Evolutionary conservation across 2,797 vertebrate species (phyloP).

Genomic region (Oryzias dopingdopingensis): DNA sequence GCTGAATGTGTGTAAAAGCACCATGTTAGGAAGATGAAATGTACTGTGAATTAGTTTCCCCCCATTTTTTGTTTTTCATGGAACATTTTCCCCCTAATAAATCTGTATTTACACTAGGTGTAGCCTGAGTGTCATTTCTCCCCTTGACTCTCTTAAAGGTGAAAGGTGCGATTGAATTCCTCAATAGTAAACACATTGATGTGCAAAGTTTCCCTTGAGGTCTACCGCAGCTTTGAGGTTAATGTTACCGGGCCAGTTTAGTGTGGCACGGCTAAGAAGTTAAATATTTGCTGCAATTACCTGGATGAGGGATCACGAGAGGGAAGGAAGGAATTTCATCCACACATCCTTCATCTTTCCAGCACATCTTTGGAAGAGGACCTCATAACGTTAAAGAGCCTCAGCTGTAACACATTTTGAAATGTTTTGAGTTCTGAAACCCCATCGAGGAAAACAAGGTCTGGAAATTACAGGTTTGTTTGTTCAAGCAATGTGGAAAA

Average conservation of each 20-base stretch:
- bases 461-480: background rate
- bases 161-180: conserved; percentile 36
- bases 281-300: conserved; percentile 58
- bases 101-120: conserved; percentile 67
- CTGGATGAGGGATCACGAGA: conserved; percentile 35
- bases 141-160: conserved; percentile 23
- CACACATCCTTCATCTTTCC: conserved; percentile 10
- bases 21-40: conserved; percentile 59
- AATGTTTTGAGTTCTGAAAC: background rate
- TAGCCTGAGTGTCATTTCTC: conserved; percentile 35
- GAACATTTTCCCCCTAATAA: conserved; percentile 76
- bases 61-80: conserved; percentile 59
- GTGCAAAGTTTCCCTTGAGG: conserved; percentile 37
- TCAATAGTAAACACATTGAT: conserved; percentile 43
- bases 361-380: conserved; percentile 13
- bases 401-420: background rate
- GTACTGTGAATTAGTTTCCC: conserved; percentile 71
- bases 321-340: conserved; percentile 24
- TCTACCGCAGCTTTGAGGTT: conserved; percentile 41
- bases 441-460: background rate
- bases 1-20: conserved; percentile 51
- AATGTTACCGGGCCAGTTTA: conserved; percentile 31
- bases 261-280: conserved; percentile 23
- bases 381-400: background rate
- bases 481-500: background rate